Evolutionary conservation across 2,113 vertebrate genomes (phyloP).

Genomic region (Microcebus lehilahytsara): DNA sequence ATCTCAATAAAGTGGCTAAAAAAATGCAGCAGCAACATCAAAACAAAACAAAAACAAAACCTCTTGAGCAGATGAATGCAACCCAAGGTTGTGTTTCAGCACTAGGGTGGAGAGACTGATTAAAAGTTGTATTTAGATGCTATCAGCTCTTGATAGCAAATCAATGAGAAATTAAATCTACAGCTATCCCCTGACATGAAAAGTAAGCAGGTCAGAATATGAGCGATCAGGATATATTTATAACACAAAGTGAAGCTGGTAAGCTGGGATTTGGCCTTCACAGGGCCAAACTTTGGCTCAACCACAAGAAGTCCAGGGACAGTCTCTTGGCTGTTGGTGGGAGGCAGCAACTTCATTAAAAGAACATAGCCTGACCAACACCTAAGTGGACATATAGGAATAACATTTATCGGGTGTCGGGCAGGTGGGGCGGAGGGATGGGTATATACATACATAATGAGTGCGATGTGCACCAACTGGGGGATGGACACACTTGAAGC

Average conservation of each 20-base stretch:
- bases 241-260: neutral
- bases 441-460: no score
- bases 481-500: no score
- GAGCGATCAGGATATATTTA: neutral
- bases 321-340: neutral
- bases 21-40: neutral
- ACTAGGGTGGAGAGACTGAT: neutral
- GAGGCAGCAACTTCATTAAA: neutral
- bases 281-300: neutral
- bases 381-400: no score
- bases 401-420: no score
- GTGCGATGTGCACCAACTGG: no score
- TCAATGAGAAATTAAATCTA: constrained; percentile 52
- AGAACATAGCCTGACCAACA: neutral
- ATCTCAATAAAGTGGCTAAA: neutral
- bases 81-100: neutral
- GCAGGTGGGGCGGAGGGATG: no score
- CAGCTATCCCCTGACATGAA: neutral
- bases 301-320: neutral
- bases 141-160: constrained; percentile 28
- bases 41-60: constrained; percentile 33
- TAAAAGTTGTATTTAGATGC: neutral
- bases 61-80: neutral
- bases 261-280: neutral
- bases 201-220: neutral